These are phyloP conservation scores for Fregetta grallaria DNA, from an alignment of 2,113 vertebrate genomes.

Conservation along the genomic window DNA sequence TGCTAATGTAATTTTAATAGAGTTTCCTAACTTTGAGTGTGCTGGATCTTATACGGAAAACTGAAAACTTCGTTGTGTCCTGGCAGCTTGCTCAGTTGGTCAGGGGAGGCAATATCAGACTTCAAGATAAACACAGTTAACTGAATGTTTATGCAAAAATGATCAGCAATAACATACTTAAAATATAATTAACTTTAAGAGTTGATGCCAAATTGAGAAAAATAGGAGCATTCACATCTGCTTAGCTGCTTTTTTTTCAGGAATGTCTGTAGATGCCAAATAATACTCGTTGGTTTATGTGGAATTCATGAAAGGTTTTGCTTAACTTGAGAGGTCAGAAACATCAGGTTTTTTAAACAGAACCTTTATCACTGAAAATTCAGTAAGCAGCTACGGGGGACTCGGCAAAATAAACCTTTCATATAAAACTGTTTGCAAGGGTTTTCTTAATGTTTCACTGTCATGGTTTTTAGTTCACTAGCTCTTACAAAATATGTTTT, in stretches of 20 bases:
- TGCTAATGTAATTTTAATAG: neutral
- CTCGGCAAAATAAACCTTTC: neutral
- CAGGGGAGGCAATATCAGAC: neutral
- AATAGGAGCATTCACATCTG: slow-evolving; percentile 34
- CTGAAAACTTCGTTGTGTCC: neutral
- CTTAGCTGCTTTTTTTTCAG: neutral
- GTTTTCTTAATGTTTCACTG: neutral
- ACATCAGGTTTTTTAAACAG: neutral
- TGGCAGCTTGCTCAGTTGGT: neutral
- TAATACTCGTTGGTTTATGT: neutral
- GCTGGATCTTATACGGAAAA: neutral
- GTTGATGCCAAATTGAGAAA: slow-evolving; percentile 25
- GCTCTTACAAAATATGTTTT: neutral
- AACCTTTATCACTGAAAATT: neutral
- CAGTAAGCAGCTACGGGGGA: neutral
- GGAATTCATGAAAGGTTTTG: slow-evolving; percentile 8
- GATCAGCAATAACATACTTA: slow-evolving; percentile 1
- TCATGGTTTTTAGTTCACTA: neutral
- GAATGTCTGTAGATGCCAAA: slow-evolving; percentile 39
- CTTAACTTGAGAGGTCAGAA: neutral
- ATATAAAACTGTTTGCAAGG: neutral
- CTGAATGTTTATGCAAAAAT: slow-evolving; percentile 5
- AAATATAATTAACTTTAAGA: slow-evolving; percentile 7
- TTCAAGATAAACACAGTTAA: neutral
- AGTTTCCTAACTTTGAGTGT: neutral